A percentile compares a stretch with the other conserved stretches of the same genome.
Conservation (phyloP, 2,797 vertebrate genomes). For the Gymnothorax javanicus region DNA sequence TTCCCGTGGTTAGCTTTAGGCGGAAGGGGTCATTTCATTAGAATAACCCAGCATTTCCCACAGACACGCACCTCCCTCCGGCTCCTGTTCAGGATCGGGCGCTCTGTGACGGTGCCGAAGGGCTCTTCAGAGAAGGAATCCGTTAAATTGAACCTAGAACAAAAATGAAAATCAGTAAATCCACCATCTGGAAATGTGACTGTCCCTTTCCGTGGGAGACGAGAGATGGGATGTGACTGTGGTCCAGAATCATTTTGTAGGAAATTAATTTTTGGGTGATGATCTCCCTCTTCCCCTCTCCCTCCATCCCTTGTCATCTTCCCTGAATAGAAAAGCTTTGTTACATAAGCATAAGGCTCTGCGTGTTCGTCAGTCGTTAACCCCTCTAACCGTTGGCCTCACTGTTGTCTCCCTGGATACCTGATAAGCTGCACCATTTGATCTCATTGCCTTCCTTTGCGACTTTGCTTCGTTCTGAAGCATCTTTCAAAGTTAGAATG, state of each 20-base stretch:
- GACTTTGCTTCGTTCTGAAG: background rate
- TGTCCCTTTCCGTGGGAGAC: background rate
- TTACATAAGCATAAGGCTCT: conserved; percentile 71
- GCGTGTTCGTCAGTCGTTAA: conserved; percentile 47
- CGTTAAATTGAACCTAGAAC: too few relatives aligned
- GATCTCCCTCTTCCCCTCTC: background rate
- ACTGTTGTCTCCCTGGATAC: conserved; percentile 44
- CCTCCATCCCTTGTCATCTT: background rate
- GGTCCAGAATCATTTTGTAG: background rate
- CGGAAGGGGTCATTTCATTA: background rate
- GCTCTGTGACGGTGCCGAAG: conserved; percentile 33
- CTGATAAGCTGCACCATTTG: background rate
- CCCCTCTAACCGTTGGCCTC: conserved; percentile 45
- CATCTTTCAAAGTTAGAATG: background rate
- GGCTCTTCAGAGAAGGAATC: conserved; percentile 36
- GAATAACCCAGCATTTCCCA: background rate
- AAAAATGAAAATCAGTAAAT: too few relatives aligned
- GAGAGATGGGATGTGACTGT: conserved; percentile 38
- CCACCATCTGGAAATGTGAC: too few relatives aligned
- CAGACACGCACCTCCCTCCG: background rate
- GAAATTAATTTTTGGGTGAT: background rate
- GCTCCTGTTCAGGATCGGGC: background rate
- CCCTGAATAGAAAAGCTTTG: conserved; percentile 65
- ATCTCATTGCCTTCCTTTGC: background rate
- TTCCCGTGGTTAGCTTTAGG: background rate